Evolutionary conservation across 1,140 invertebrate species (phyloP).

Genomic region (Palaemon carinicauda): DNA sequence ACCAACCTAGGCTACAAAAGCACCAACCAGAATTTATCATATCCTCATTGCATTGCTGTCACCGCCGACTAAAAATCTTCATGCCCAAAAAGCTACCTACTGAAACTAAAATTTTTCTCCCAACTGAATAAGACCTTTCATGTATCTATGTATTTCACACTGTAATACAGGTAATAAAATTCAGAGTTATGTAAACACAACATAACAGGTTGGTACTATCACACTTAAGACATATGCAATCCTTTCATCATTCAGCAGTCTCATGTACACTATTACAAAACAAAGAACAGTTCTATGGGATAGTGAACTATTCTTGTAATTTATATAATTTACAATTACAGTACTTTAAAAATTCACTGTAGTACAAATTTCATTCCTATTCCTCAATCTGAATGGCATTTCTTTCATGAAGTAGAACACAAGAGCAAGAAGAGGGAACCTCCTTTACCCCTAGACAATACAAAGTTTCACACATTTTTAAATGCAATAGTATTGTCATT

Average conservation of each 20-base stretch:
- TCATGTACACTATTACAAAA: not conserved
- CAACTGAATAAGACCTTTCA: too few species aligned
- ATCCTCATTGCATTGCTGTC: not conserved
- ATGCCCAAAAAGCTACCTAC: constrained; percentile 31
- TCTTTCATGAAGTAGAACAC: too few species aligned
- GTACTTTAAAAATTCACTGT: not conserved
- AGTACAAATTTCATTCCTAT: too few species aligned
- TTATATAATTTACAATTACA: not conserved
- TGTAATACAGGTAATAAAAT: too few species aligned
- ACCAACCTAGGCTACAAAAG: constrained; percentile 38
- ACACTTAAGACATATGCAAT: too few species aligned
- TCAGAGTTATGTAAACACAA: not conserved
- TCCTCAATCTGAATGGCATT: too few species aligned
- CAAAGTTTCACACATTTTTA: not conserved
- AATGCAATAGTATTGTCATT: constrained; percentile 48
- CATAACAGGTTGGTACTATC: not conserved
- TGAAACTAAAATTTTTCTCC: not conserved
- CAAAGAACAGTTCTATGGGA: constrained; percentile 40
- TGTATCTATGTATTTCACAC: too few species aligned
- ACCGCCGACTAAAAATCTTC: not conserved
- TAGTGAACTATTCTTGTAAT: constrained; percentile 26
- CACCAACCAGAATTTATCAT: constrained; percentile 5
- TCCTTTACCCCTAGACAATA: not conserved
- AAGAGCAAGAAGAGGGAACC: not conserved
- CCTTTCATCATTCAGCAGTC: too few species aligned